Evolutionary conservation across 2,113 vertebrate species (phyloP), one percentile per base, ranked within the genome.

Genomic region (Lophotis ruficrista): DNA sequence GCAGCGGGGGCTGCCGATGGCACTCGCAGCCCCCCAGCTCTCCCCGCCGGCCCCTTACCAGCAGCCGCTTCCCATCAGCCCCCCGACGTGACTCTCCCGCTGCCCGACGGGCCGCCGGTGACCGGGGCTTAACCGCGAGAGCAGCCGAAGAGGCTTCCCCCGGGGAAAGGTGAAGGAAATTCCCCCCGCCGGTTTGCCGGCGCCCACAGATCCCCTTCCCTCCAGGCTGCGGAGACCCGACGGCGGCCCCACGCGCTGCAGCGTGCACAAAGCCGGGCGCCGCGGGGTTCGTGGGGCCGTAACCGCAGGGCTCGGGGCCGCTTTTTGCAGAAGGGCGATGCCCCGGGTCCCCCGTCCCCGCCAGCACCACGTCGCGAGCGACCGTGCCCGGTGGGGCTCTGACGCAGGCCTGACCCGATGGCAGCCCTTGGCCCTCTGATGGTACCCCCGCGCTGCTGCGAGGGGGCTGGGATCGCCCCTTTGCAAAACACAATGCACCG

Each of bases 311-410:
- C 31, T 43, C 23, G 21, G 47, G 21, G 53, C 17, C n/a, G 33
- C 20, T 14, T n/a, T 25, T 25, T 4, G 33, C 56, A 16, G 45
- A 2, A 25, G 30, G 30, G 4, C 21, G 1, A 5, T 10, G 38
- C 12, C 17, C 0, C 0, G 6, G 0, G 28, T 51, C 18, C 20
- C 51, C 38, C 2, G 1, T 25, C 45, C 9, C 17, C 8, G 3
- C 33, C 56, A 28, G 37, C 7, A 9, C 1, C 35, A 0, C 1
- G 68, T 27, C 45, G 79, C 28, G 14, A 43, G 41, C 41, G 41
- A 43, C 43, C 23, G 38, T 25, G 38, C 23, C 43, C 9, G 41
- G 41, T n/a, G 51, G 1, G 57, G 37, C 31, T 91, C 76, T 23
- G 37, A 2, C 7, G 17, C 9, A 17, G 35, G 15, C 19, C 64